Evolutionary conservation across 2,888 invertebrate species (phyloP).

Genomic region (Isoperla grammatica): DNA sequence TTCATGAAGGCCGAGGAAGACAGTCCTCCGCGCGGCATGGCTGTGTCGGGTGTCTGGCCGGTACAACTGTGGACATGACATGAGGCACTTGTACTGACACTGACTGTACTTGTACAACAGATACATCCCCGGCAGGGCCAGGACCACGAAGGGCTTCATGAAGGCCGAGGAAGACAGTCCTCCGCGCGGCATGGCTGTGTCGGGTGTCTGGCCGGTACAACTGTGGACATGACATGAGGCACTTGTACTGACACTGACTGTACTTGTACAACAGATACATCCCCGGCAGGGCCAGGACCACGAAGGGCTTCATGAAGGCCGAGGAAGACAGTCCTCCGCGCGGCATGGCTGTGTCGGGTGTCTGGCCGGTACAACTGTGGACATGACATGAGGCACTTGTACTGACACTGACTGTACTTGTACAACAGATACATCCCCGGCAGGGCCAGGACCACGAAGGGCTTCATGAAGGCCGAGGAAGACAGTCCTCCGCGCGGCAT

Average conservation of each 20-base stretch:
- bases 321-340: constrained; percentile 32
- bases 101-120: constrained; percentile 95
- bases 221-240: too few species aligned
- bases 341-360: constrained; percentile 23
- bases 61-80: too few species aligned
- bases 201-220: too few species aligned
- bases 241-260: too few species aligned
- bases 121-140: constrained; percentile 90
- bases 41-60: too few species aligned
- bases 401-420: constrained; percentile 95
- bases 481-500: constrained; percentile 32
- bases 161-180: constrained; percentile 44
- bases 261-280: constrained; percentile 96
- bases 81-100: too few species aligned
- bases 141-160: constrained; percentile 80
- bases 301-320: constrained; percentile 74
- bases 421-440: constrained; percentile 95
- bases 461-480: constrained; percentile 60
- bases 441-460: constrained; percentile 80
- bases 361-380: too few species aligned
- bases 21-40: constrained; percentile 31
- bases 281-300: constrained; percentile 83
- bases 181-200: constrained; percentile 28
- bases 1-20: constrained; percentile 57
- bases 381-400: too few species aligned